These are phyloP conservation scores for Trachelus troglodyta DNA, from an alignment of 2,888 invertebrate species.

Conservation along the genomic window DNA sequence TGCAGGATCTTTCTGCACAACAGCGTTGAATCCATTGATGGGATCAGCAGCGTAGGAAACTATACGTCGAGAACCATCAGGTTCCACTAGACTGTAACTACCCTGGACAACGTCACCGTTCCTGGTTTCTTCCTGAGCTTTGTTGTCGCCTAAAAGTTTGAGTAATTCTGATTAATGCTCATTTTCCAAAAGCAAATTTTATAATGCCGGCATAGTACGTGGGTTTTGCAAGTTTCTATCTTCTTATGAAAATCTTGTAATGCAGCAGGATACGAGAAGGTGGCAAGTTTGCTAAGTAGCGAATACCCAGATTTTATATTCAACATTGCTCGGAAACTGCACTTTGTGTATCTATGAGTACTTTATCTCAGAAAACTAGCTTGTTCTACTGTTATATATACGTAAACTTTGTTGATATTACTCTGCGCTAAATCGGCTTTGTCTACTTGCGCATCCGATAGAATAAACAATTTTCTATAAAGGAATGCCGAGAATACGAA, in stretches of 20 bases:
- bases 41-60: constrained; percentile 59
- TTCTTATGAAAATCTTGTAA: neutral
- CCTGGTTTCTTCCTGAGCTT: constrained; percentile 58
- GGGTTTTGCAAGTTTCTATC: neutral
- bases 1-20: constrained; percentile 54
- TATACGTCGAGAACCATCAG: constrained; percentile 55
- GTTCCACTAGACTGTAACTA: constrained; percentile 58
- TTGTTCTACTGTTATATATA: neutral
- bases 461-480: neutral
- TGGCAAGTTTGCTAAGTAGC: neutral
- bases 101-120: constrained; percentile 59
- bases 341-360: neutral
- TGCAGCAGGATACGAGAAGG: neutral
- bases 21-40: constrained; percentile 59
- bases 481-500: neutral
- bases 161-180: neutral
- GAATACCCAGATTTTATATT: neutral
- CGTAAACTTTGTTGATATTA: neutral
- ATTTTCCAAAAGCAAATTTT: neutral
- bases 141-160: constrained; percentile 52
- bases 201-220: neutral
- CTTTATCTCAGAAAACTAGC: neutral
- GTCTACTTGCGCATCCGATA: neutral
- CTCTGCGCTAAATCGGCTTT: neutral
- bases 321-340: neutral